Conservation (phyloP, 2,888 invertebrate species). For the Eurois occulta region DNA sequence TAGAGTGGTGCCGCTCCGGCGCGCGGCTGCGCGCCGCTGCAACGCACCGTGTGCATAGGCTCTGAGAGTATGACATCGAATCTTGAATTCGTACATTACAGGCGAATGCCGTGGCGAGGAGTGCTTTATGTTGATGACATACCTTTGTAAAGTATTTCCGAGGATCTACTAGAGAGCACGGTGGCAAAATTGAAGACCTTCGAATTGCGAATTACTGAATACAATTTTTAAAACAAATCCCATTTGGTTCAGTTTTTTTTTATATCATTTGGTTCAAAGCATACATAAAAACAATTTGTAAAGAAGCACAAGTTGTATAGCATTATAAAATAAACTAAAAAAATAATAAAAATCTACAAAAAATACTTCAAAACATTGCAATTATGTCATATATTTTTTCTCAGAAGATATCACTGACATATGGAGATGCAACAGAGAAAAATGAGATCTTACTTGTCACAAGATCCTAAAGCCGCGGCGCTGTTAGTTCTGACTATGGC, state of each 20-base stretch:
- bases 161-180: slow-evolving; percentile 8
- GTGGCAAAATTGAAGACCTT: slow-evolving; percentile 22
- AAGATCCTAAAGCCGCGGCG: neutral
- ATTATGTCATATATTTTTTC: slow-evolving; percentile 25
- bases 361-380: slow-evolving; percentile 54
- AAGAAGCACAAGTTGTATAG: slow-evolving; percentile 41
- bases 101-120: neutral
- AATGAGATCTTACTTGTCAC: neutral
- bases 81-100: neutral
- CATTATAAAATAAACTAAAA: slow-evolving; percentile 64
- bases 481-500: neutral
- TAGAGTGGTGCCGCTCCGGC: too few species aligned
- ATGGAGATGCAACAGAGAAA: neutral
- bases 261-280: slow-evolving; percentile 18
- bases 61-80: neutral
- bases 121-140: slow-evolving; percentile 8
- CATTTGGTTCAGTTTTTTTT: slow-evolving; percentile 48
- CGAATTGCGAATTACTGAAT: slow-evolving; percentile 13
- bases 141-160: slow-evolving; percentile 36
- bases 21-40: too few species aligned
- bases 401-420: neutral
- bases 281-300: slow-evolving; percentile 37
- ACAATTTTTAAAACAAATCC: slow-evolving; percentile 29
- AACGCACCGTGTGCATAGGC: too few species aligned
- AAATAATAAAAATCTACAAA: slow-evolving; percentile 50